These are phyloP conservation scores for Odontomachus brunneus DNA, from an alignment of 1,140 invertebrate species.

Conservation along the genomic window DNA sequence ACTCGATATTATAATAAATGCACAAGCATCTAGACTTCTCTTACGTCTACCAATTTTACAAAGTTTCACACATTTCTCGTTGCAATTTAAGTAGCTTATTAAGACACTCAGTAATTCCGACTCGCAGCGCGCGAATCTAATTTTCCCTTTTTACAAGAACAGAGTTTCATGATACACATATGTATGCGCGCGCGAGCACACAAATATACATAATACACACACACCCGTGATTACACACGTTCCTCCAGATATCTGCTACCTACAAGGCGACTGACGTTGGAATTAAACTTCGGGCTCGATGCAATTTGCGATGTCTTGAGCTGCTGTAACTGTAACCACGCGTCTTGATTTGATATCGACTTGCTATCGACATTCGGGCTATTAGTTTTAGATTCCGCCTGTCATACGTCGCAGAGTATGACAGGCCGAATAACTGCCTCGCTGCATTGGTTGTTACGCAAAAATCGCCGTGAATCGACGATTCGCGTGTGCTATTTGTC, in stretches of 20 bases:
- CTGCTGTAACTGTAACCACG: conserved; percentile 10
- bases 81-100: neutral
- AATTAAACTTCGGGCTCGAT: conserved; percentile 41
- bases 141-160: neutral
- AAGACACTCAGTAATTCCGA: neutral
- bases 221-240: conserved; percentile 2
- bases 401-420: neutral
- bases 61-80: neutral
- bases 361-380: conserved; percentile 30
- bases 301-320: conserved; percentile 34
- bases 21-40: too few relatives aligned
- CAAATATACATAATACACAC: too few relatives aligned
- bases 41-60: too few relatives aligned
- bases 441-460: neutral
- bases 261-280: conserved; percentile 48
- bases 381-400: conserved; percentile 1
- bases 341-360: conserved; percentile 30
- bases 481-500: too few relatives aligned
- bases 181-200: neutral
- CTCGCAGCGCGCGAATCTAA: neutral
- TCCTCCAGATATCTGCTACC: conserved; percentile 16
- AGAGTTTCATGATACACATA: neutral
- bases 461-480: neutral
- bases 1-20: too few relatives aligned
- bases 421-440: neutral